Percentiles rank a stretch among this genome's conserved stretches.
phyloP scores from a whole-genome alignment of 2,113 vertebrate genomes.

The Lagenorhynchus albirostris region DNA sequence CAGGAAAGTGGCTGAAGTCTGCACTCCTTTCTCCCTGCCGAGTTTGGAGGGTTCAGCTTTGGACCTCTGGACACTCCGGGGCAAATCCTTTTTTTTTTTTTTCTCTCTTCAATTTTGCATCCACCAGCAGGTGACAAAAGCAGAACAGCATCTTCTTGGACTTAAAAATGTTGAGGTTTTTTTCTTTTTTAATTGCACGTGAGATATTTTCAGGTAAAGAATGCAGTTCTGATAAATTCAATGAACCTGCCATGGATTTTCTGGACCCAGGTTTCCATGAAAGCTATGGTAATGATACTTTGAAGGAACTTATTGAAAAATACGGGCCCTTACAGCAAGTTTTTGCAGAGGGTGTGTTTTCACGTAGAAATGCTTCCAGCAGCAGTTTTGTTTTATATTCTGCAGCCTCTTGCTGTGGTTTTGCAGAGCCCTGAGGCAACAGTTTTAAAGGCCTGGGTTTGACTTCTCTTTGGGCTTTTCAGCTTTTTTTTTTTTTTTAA shows the following conservation, averaged over 20 bases:
- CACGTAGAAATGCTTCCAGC: not conserved
- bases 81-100: not conserved
- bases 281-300: not conserved
- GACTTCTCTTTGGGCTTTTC: not conserved
- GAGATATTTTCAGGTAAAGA: not conserved
- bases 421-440: not conserved
- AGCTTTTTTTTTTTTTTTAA: not conserved
- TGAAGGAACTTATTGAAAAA: slow-evolving; percentile 20
- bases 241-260: not conserved
- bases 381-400: not conserved
- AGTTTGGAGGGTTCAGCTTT: not conserved
- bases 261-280: slow-evolving; percentile 5
- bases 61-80: not conserved
- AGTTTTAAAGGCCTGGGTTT: not conserved
- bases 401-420: not conserved
- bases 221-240: slow-evolving; percentile 18
- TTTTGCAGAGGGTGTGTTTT: slow-evolving; percentile 44
- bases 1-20: not conserved
- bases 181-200: not conserved
- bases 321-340: not conserved
- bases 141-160: not conserved
- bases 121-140: not conserved
- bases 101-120: not conserved
- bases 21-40: not conserved
- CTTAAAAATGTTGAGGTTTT: not conserved